These are phyloP conservation scores for Agrypnia vestita DNA, from an alignment of 1,140 invertebrate species.

Conservation along the genomic window DNA sequence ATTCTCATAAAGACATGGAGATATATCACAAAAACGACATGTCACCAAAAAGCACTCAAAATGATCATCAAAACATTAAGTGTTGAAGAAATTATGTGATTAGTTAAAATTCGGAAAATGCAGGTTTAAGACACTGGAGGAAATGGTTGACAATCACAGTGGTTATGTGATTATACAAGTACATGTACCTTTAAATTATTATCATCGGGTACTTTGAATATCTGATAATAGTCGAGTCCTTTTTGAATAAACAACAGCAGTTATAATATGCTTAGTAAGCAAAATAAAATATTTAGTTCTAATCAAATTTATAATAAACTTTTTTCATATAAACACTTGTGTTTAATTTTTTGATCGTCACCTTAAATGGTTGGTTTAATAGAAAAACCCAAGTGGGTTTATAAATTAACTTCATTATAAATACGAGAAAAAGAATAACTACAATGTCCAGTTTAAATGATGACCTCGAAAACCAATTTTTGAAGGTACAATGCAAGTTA, in stretches of 20 bases:
- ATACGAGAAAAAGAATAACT: too few species aligned
- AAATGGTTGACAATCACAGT: slow-evolving; percentile 28
- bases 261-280: too few species aligned
- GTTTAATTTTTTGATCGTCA: too few species aligned
- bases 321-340: too few species aligned
- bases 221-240: too few species aligned
- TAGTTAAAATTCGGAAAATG: slow-evolving; percentile 26
- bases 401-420: too few species aligned
- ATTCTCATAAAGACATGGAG: slow-evolving; percentile 22
- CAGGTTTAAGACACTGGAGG: slow-evolving; percentile 27
- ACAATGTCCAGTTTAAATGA: too few species aligned
- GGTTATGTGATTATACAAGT: background rate
- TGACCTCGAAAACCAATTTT: background rate
- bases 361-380: too few species aligned
- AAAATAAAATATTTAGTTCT: too few species aligned
- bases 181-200: background rate
- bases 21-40: slow-evolving; percentile 31
- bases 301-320: too few species aligned
- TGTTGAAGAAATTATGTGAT: slow-evolving; percentile 1
- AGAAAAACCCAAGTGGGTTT: too few species aligned
- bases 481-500: background rate
- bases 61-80: slow-evolving; percentile 21
- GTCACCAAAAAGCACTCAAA: slow-evolving; percentile 38
- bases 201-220: background rate
- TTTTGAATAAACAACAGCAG: too few species aligned